Conservation (phyloP, 2,113 vertebrate genomes). For the Rostratula benghalensis region DNA sequence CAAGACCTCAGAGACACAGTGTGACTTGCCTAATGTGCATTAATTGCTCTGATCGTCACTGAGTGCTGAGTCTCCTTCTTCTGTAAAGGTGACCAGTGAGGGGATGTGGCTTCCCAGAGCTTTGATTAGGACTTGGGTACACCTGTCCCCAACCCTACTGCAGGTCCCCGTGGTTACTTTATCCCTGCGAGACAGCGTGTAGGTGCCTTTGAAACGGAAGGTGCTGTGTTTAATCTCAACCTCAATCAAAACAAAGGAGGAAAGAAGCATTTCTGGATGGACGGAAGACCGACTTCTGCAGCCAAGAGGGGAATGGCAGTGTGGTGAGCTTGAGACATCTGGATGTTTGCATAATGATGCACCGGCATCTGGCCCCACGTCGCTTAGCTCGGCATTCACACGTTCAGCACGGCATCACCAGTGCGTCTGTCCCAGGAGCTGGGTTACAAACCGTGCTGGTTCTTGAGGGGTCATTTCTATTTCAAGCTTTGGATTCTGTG, state of each 20-base stretch:
- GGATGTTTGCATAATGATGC: conserved; percentile 50
- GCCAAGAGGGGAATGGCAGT: not conserved
- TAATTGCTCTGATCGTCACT: not conserved
- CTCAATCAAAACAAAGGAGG: not conserved
- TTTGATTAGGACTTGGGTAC: not conserved
- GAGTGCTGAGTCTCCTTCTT: not conserved
- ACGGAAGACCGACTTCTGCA: not conserved
- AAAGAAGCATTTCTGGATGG: not conserved
- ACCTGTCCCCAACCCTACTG: not conserved
- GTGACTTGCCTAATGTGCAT: not conserved
- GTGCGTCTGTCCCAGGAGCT: not conserved
- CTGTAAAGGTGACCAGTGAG: not conserved
- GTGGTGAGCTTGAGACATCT: conserved; percentile 41
- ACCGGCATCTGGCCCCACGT: not conserved
- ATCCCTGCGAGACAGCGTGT: not conserved
- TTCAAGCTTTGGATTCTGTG: not conserved
- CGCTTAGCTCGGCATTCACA: not conserved
- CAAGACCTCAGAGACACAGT: not conserved
- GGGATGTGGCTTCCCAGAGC: not conserved
- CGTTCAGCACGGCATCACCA: not conserved
- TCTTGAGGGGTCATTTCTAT: not conserved
- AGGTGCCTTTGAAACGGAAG: not conserved
- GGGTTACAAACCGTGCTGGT: not conserved
- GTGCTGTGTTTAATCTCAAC: not conserved
- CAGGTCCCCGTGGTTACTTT: not conserved